A percentile compares a stretch with the other conserved stretches of the same genome.
phyloP scores from a whole-genome alignment of 2,797 vertebrate genomes.

The Liparis tanakae region DNA sequence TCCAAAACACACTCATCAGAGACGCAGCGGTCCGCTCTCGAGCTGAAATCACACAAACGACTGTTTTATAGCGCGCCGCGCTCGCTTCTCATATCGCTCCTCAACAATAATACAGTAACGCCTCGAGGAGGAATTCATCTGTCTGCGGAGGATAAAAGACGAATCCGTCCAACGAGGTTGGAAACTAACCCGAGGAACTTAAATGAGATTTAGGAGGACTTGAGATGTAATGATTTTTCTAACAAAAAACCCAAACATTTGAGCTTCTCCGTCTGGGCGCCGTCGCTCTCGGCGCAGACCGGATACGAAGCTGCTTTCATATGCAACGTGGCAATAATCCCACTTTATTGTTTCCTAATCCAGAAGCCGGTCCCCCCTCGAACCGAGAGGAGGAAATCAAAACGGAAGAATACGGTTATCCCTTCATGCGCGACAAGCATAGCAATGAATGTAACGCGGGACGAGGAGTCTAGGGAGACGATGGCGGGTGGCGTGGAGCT shows the following conservation, averaged over 20 bases:
- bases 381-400: constrained; percentile 21
- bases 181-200: not conserved
- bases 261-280: not conserved
- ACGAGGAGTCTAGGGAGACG: not conserved
- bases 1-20: constrained; percentile 27
- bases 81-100: constrained; percentile 14
- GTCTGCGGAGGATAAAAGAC: not conserved
- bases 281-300: not conserved
- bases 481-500: too few species aligned
- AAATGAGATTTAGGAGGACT: not conserved
- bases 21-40: constrained; percentile 12
- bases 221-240: not conserved
- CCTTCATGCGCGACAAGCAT: constrained; percentile 32
- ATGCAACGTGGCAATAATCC: constrained; percentile 3
- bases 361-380: not conserved
- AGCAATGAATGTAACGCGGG: constrained; percentile 38
- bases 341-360: constrained; percentile 31
- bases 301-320: not conserved
- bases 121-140: constrained; percentile 10
- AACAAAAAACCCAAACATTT: too few species aligned
- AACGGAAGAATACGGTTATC: constrained; percentile 32
- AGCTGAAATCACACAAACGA: constrained; percentile 28
- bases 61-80: constrained; percentile 2
- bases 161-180: not conserved
- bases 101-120: constrained; percentile 4